Conservation (phyloP, 2,113 vertebrate genomes). For the Aptenodytes forsteri region DNA sequence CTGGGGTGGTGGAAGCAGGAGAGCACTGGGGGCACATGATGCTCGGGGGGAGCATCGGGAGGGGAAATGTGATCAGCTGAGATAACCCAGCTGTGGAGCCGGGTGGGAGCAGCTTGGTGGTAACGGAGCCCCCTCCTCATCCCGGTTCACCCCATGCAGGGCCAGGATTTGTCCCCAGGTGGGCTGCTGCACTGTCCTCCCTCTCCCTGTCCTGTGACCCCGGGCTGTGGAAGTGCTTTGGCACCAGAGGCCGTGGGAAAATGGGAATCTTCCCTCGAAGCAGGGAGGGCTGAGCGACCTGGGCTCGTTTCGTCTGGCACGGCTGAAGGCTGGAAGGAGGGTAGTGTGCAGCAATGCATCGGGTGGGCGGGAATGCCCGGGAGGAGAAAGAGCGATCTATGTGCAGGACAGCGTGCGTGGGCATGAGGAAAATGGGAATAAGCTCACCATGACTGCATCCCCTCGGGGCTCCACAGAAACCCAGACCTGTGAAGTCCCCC, state of each 20-base stretch:
- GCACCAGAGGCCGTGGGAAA: neutral
- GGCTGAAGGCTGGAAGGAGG: neutral
- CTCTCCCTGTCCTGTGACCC: neutral
- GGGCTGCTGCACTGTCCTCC: neutral
- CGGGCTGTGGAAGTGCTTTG: accelerated
- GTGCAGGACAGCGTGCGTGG: neutral
- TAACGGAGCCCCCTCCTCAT: neutral
- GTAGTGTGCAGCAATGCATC: neutral
- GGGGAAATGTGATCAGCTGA: neutral
- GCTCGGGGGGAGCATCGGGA: accelerated
- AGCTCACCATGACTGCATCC: neutral
- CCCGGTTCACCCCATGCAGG: accelerated
- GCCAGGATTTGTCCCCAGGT: neutral
- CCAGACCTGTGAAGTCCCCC: neutral
- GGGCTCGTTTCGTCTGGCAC: accelerated
- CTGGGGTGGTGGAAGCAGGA: neutral
- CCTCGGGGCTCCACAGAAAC: neutral
- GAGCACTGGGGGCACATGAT: accelerated
- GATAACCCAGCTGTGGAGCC: neutral
- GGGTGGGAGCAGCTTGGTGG: neutral
- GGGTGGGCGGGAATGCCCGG: accelerated
- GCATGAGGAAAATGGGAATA: neutral
- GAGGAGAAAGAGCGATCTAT: neutral
- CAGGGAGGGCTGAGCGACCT: accelerated
- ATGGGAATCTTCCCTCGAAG: accelerated